phyloP scores from a whole-genome alignment of 2,797 vertebrate genomes.

The Hemitrygon akajei region DNA sequence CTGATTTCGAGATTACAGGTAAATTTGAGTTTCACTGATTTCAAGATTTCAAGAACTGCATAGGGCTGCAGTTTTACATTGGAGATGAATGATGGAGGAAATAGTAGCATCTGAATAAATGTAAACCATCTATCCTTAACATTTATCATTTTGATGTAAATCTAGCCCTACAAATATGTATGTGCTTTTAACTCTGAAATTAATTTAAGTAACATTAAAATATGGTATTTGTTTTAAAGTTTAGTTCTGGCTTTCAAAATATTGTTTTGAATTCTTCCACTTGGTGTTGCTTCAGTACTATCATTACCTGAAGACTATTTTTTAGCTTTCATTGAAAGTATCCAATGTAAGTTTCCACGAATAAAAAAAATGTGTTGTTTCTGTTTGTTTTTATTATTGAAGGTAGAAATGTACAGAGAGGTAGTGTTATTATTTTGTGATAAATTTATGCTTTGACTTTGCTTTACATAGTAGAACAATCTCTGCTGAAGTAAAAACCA shows the following conservation, averaged over 20 bases:
- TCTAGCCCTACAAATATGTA: background rate
- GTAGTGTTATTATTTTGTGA: conserved; percentile 66
- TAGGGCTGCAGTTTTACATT: background rate
- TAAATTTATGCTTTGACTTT: conserved; percentile 59
- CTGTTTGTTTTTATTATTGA: conserved; percentile 60
- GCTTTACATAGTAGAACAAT: conserved; percentile 56
- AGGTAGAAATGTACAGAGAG: conserved; percentile 64
- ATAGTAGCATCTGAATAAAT: background rate
- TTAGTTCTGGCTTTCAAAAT: background rate
- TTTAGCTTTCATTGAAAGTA: background rate
- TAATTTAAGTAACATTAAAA: background rate
- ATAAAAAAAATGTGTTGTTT: conserved; percentile 34
- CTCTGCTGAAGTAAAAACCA: conserved; percentile 45
- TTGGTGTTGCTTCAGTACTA: background rate
- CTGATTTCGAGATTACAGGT: too few species aligned
- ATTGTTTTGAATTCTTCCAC: background rate
- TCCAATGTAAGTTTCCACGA: background rate
- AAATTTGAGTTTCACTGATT: background rate
- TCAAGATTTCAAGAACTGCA: background rate
- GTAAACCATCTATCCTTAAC: background rate
- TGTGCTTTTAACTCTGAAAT: background rate
- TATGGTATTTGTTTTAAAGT: background rate
- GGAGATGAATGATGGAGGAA: background rate
- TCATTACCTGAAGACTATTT: background rate
- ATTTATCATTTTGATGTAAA: background rate